A percentile compares a stretch with the other conserved stretches of the same genome.
These are phyloP conservation scores for Anguilla rostrata DNA, from an alignment of 2,113 vertebrate genomes.

Conservation along the genomic window DNA sequence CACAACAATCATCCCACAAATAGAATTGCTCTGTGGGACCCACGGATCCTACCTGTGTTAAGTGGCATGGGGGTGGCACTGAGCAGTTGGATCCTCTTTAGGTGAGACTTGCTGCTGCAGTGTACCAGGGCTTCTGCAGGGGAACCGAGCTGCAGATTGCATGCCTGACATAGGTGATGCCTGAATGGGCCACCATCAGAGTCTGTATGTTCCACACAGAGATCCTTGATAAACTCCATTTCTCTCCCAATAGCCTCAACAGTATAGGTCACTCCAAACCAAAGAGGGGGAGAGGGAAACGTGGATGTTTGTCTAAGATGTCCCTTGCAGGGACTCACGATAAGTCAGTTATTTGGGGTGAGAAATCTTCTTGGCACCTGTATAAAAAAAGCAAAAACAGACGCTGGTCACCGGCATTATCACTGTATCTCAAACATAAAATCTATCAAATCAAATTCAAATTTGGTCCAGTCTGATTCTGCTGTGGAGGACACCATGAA, in stretches of 20 bases:
- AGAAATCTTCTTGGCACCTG: neutral
- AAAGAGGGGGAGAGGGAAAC: neutral
- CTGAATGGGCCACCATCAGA: slow-evolving; percentile 62
- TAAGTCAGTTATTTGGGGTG: neutral
- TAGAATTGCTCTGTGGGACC: neutral
- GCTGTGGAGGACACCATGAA: neutral
- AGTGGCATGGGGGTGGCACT: slow-evolving; percentile 47
- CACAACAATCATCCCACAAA: neutral
- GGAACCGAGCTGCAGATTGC: slow-evolving; percentile 77
- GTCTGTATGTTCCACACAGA: neutral
- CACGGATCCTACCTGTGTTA: neutral
- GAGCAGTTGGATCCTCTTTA: slow-evolving; percentile 74
- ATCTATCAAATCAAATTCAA: neutral
- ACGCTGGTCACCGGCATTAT: neutral
- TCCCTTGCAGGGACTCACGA: neutral
- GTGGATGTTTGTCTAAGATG: neutral
- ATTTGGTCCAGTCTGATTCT: neutral
- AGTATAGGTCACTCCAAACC: neutral
- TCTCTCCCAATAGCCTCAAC: neutral
- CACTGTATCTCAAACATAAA: neutral
- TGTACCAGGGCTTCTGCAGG: slow-evolving; percentile 75
- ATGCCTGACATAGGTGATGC: slow-evolving; percentile 73
- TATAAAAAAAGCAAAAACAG: neutral
- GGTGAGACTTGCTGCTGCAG: slow-evolving; percentile 76
- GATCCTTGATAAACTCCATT: neutral